These are phyloP conservation scores for Galerucella pusilla DNA, from an alignment of 2,888 invertebrate genomes.

Conservation along the genomic window DNA sequence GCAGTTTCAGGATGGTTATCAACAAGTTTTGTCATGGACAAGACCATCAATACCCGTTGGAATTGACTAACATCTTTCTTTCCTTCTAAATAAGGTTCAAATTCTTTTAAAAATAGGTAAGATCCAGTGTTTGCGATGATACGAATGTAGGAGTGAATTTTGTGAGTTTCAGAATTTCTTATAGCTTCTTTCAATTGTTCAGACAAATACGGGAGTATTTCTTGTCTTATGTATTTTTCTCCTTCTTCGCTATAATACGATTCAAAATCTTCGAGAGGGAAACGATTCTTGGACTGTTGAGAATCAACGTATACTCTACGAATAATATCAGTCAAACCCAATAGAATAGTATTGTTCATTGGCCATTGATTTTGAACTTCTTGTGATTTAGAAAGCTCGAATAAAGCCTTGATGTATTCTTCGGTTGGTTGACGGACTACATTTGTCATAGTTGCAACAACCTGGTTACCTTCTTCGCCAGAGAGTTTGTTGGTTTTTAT, in stretches of 20 bases:
- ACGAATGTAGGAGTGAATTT: conserved; percentile 71
- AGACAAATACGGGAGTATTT: conserved; percentile 72
- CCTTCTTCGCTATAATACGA: conserved; percentile 68
- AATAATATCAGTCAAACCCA: conserved; percentile 72
- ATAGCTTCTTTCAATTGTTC: conserved; percentile 69
- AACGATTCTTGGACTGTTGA: conserved; percentile 69
- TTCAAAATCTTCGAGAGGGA: conserved; percentile 75
- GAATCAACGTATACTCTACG: conserved; percentile 72
- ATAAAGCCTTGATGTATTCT: conserved; percentile 72
- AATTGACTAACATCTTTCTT: conserved; percentile 68
- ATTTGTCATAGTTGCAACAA: conserved; percentile 68
- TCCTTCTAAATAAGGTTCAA: conserved; percentile 77
- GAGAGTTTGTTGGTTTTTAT: conserved; percentile 67
- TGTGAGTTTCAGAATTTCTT: conserved; percentile 67
- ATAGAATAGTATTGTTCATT: conserved; percentile 70
- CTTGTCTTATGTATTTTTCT: conserved; percentile 65
- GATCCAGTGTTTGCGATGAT: conserved; percentile 76
- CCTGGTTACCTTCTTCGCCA: conserved; percentile 71
- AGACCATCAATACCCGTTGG: conserved; percentile 75
- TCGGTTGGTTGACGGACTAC: conserved; percentile 73
- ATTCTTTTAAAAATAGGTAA: conserved; percentile 70
- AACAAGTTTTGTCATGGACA: conserved; percentile 69
- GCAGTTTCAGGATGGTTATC: conserved; percentile 67
- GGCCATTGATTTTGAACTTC: conserved; percentile 67
- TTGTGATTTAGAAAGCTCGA: conserved; percentile 68